Evolutionary conservation across 2,113 vertebrate genomes (phyloP), one percentile per base, ranked within the genome.

Genomic region (Acinonyx jubatus): DNA sequence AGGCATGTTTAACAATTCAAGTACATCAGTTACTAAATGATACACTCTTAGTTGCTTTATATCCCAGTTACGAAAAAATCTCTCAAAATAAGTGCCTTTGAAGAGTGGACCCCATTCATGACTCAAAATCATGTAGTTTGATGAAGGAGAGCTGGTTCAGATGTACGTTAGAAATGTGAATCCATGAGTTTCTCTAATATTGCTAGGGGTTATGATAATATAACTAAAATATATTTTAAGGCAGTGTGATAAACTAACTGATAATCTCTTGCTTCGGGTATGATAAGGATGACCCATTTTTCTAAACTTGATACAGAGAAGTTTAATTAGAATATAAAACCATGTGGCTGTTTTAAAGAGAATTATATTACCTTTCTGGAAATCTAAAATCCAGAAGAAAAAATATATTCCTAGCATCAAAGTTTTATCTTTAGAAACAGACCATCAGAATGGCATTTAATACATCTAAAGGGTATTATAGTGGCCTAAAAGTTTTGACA

Each of bases 1-100:
- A 89, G 19, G 5, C 9, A 41, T 16, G 8, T 57, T 92, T 92
- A 91, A 93, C 96, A 96, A 96, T 95, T 95, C 55, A 88, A 81
- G 29, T 84, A 85, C 27, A 81, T 71, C 63, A 66, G 33, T 73
- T 96, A 84, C 69, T 80, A 96, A 97, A 61, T 84, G 79, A 96
- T 82, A 90, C 52, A 7, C 13, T 92, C 16, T 92, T 92, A 81
- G 96, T 94, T 95, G 23, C 45, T 94, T 89, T 73, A 81, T 41
- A 97, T 21, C 4, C 1, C 11, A 80, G 25, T 80, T 69, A 91
- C 61, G 33, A 15, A 74, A 74, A 96, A 88, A 78, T 90, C 57
- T 95, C 69, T 97, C 76, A 90, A 91, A 98, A 90, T 91, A n/a
- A 88, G 63, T 91, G 31, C 15, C 55, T 96, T 94, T 95, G 76